Percentiles rank a stretch among this genome's conserved stretches.
phyloP scores from a whole-genome alignment of 2,797 vertebrate species.

The Bradypodion pumilum region DNA sequence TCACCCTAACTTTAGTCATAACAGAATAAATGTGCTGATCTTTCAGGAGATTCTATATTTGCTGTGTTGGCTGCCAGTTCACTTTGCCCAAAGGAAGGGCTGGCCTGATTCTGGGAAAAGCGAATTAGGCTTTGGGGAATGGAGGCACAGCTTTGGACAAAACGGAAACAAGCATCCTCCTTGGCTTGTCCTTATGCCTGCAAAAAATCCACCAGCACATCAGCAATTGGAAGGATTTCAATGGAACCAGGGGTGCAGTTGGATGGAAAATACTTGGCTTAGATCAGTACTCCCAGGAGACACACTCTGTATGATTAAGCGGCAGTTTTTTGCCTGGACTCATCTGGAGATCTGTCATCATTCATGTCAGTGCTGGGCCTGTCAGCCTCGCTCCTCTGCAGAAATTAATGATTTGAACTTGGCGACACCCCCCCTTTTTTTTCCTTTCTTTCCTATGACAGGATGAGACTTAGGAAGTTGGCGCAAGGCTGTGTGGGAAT shows the following conservation, averaged over 20 bases:
- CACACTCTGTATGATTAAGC: slow-evolving; percentile 51
- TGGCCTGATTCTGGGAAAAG: no score
- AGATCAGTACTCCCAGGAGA: slow-evolving; percentile 52
- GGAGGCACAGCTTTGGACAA: background rate
- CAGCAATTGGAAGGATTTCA: slow-evolving; percentile 45
- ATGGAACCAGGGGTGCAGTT: slow-evolving; percentile 14
- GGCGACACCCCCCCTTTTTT: slow-evolving; percentile 25
- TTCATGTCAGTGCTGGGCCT: slow-evolving; percentile 51
- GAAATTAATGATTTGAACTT: slow-evolving; percentile 65
- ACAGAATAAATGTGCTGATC: background rate
- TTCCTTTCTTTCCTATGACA: no score
- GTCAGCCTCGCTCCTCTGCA: slow-evolving; percentile 49
- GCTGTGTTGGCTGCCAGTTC: background rate
- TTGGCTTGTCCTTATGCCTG: slow-evolving; percentile 7
- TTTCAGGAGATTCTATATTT: background rate
- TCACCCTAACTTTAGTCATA: no score
- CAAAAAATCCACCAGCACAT: background rate
- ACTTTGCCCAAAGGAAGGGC: background rate
- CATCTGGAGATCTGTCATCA: slow-evolving; percentile 60
- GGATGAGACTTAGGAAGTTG: slow-evolving; percentile 37
- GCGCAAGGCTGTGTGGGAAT: slow-evolving; percentile 1
- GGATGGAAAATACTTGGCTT: slow-evolving; percentile 56
- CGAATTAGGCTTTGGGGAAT: background rate
- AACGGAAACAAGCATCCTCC: slow-evolving; percentile 16
- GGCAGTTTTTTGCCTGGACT: slow-evolving; percentile 56